Evolutionary conservation across 2,797 vertebrate genomes (phyloP).

Genomic region (Siniperca scherzeri): DNA sequence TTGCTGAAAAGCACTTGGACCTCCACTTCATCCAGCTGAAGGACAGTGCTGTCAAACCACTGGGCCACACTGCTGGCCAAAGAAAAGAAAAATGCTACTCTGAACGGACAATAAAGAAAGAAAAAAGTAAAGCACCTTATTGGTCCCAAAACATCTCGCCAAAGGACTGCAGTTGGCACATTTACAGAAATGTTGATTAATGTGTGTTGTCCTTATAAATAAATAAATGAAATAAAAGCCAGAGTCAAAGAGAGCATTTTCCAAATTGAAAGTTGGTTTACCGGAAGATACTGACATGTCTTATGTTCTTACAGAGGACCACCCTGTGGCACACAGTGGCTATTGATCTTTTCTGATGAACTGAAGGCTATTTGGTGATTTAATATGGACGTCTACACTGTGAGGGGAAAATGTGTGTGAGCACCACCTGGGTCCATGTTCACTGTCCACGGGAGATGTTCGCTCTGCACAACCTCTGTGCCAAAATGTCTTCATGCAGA

Average conservation of each 20-base stretch:
- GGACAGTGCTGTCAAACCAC: constrained; percentile 21
- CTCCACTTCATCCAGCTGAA: constrained; percentile 8
- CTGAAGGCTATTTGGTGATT: constrained; percentile 16
- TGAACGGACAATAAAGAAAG: background rate
- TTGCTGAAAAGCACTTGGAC: constrained; percentile 16
- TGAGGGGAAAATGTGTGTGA: constrained; percentile 15
- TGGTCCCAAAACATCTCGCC: too few species aligned
- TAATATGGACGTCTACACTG: background rate
- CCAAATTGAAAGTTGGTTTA: background rate
- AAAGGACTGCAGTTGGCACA: too few species aligned
- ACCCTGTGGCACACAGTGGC: background rate
- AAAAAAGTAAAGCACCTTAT: background rate
- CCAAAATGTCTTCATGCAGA: background rate
- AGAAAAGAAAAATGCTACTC: constrained; percentile 4
- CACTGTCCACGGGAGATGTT: constrained; percentile 11
- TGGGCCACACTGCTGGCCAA: background rate
- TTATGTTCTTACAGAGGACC: background rate
- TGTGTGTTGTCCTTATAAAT: too few species aligned
- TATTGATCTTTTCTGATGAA: constrained; percentile 27
- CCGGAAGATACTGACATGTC: background rate
- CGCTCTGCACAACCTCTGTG: background rate
- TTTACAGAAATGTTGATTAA: too few species aligned
- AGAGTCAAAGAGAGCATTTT: background rate
- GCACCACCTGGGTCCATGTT: constrained; percentile 21
- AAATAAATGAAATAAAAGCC: too few species aligned